Base-by-base conservation (phyloP, 2,113 vertebrate species). In the Paramisgurnus dabryanus region DNA sequence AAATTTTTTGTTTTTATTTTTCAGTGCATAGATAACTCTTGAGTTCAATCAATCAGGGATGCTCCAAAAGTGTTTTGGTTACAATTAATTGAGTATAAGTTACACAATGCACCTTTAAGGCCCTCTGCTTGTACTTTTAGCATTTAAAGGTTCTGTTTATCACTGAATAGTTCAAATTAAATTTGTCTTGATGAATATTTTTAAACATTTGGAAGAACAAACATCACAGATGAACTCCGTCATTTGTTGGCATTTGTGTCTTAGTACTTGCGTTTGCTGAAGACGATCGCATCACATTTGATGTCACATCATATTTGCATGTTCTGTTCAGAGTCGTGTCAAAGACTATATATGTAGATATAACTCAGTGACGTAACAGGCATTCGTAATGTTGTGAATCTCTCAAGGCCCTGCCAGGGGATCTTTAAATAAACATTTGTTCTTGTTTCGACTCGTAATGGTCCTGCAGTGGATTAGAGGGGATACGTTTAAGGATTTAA, bases 401-500 rank as follows among this genome's bases (percentile, higher is more conserved):
- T 50, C 55, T 39, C 10, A 64, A 76, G 57, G 40, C 68, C 55
- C 40, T 77, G 57, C 76, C 71, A 17, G 15, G 69, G 39, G n/a
- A 55, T 49, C 49, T 76, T 72, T 3, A 72, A 34, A 58, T 11
- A 58, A 72, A 64, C 47, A 50, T 41, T 6, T 12, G 41, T 8
- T 47, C 53, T 49, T 71, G 67, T 49, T 70, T 39, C 43, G 39
- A 80, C 41, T 76, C 6, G 43, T 53, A 76, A 71, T 43, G 1
- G 68, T 15, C 22, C 58, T 71, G 67, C 78, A 72, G 80, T 67
- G 86, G 89, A 90, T 91, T 90, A 91, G 85, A 80, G 86, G 70
- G 83, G 22, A 82, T 80, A 85, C 87, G 86, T 73, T 80, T 78
- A 85, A 87, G 89, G 87, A 90, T 89, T 82, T 88, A 82, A 85